These are phyloP conservation scores for Tychaedon coryphoeus DNA, from an alignment of 2,113 vertebrate genomes.

Conservation along the genomic window DNA sequence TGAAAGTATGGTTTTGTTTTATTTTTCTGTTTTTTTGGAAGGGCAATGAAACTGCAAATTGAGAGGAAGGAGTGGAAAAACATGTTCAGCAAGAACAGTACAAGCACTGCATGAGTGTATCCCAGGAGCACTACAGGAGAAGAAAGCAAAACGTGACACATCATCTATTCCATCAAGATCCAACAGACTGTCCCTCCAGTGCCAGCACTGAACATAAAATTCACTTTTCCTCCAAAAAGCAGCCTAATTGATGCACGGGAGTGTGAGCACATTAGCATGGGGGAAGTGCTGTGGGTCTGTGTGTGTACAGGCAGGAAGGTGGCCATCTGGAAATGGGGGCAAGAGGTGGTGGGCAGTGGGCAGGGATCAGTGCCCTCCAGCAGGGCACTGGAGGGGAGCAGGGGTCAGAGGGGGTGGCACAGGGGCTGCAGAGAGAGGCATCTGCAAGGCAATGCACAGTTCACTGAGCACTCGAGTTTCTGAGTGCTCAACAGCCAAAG, in stretches of 20 bases:
- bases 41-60: not conserved
- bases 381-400: not conserved
- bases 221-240: conserved; percentile 9
- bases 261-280: not conserved
- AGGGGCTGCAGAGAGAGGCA: not conserved
- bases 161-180: not conserved
- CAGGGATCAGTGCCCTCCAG: not conserved
- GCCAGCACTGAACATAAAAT: not conserved
- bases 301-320: not conserved
- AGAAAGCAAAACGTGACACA: not conserved
- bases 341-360: not conserved
- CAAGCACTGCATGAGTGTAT: not conserved
- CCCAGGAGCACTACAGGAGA: not conserved
- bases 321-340: not conserved
- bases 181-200: not conserved
- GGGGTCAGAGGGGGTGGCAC: not conserved
- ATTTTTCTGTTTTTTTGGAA: not conserved
- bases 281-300: not conserved
- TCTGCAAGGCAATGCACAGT: not conserved
- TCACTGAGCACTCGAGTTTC: not conserved
- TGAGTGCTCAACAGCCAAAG: not conserved
- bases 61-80: not conserved
- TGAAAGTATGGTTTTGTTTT: not conserved
- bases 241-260: not conserved
- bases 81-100: not conserved